Conservation (phyloP, 2,888 invertebrate genomes). For the Ormyrus labotus region DNA sequence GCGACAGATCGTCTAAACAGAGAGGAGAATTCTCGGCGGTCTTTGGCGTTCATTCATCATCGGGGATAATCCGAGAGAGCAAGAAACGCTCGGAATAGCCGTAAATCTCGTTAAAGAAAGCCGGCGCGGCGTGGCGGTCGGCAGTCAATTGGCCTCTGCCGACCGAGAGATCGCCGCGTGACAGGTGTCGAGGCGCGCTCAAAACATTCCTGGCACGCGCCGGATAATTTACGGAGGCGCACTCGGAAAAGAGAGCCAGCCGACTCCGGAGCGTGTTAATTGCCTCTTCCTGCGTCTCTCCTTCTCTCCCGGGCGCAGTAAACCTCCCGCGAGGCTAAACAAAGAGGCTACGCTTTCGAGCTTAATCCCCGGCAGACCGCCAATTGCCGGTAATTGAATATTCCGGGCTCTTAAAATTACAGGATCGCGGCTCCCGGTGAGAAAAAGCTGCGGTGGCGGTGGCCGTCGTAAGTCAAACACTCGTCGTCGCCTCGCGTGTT, state of each 20-base stretch:
- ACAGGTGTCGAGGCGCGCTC: slow-evolving; percentile 42
- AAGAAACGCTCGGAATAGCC: slow-evolving; percentile 13
- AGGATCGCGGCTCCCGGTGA: too few relatives aligned
- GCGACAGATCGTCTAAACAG: too few relatives aligned
- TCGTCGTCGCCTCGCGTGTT: too few relatives aligned
- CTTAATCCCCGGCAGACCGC: neutral
- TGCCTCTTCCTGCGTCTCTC: slow-evolving; percentile 1
- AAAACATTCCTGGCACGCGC: slow-evolving; percentile 48
- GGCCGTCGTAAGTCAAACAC: too few relatives aligned
- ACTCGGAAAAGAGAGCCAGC: slow-evolving; percentile 17
- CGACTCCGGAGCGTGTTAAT: slow-evolving; percentile 34
- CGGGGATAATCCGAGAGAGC: neutral
- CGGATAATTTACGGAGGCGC: slow-evolving; percentile 44
- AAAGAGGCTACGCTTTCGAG: neutral
- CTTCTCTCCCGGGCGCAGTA: slow-evolving; percentile 12
- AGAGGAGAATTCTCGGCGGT: too few relatives aligned
- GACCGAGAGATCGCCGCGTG: neutral
- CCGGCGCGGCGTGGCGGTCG: neutral
- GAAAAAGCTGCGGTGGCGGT: too few relatives aligned
- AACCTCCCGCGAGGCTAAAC: neutral
- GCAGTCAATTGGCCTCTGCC: neutral
- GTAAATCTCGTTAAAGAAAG: slow-evolving; percentile 40
- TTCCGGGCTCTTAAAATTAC: too few relatives aligned
- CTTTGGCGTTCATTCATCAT: too few relatives aligned
- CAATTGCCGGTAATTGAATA: neutral